Percentiles rank a stretch among this genome's conserved stretches.
Conservation (phyloP, 1,140 invertebrate genomes). For the Diachasmimorpha longicaudata region DNA sequence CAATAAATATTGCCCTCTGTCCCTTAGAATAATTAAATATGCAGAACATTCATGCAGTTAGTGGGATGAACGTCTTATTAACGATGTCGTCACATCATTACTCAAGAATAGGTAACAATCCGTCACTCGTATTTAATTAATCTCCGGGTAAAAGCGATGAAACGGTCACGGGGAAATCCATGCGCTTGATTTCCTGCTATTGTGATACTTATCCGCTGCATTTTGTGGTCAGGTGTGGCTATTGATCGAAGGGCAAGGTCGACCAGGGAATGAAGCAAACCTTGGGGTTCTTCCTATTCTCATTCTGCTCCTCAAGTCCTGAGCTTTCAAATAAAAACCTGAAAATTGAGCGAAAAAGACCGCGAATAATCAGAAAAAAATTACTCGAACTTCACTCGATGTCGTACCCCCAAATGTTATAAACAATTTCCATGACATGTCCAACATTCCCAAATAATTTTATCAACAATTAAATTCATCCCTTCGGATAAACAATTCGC, state of each 20-base stretch:
- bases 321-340: too few relatives aligned
- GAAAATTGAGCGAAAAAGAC: too few relatives aligned
- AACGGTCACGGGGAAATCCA: constrained; percentile 13
- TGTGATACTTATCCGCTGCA: not conserved
- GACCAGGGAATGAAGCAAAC: not conserved
- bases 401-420: not conserved
- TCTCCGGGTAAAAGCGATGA: not conserved
- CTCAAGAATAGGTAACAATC: not conserved
- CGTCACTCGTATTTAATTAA: not conserved
- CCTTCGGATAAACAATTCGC: not conserved
- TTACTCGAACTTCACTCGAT: not conserved
- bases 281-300: not conserved
- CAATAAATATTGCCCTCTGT: too few relatives aligned
- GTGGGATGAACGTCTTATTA: too few relatives aligned
- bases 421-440: not conserved
- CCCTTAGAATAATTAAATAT: too few relatives aligned
- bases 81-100: not conserved
- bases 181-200: constrained; percentile 11
- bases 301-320: not conserved
- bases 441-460: not conserved
- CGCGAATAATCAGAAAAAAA: too few relatives aligned
- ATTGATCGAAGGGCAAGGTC: constrained; percentile 14
- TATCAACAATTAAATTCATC: too few relatives aligned
- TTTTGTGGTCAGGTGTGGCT: constrained; percentile 16
- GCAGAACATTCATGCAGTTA: too few relatives aligned